These are phyloP conservation scores for Trachymyrmex cornetzi DNA, from an alignment of 1,140 invertebrate genomes.

Conservation along the genomic window DNA sequence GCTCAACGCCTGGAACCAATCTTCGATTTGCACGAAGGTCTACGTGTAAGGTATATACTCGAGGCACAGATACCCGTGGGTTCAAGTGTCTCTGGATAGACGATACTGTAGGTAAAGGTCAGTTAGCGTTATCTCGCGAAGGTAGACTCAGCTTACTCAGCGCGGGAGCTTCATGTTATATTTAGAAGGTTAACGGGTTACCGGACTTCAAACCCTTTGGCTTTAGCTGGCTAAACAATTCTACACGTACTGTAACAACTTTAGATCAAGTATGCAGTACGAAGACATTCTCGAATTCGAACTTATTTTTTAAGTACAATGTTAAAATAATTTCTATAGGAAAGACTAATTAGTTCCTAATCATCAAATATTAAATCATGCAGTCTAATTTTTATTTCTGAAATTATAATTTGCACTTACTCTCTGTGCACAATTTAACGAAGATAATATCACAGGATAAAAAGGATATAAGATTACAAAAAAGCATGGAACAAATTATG, in stretches of 20 bases:
- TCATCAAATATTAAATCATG: neutral
- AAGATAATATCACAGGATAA: slow-evolving; percentile 20
- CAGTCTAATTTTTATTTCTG: neutral
- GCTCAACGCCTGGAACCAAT: slow-evolving; percentile 78
- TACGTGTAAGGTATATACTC: slow-evolving; percentile 36
- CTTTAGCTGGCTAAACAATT: neutral
- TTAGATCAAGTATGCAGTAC: too few relatives aligned
- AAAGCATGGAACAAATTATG: slow-evolving; percentile 1
- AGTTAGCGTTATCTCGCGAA: slow-evolving; percentile 60
- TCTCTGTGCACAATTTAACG: slow-evolving; percentile 2
- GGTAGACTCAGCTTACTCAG: neutral
- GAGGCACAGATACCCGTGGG: slow-evolving; percentile 9
- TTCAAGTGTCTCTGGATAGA: slow-evolving; percentile 55
- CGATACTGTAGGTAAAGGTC: slow-evolving; percentile 66
- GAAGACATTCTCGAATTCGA: neutral
- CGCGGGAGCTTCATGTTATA: neutral
- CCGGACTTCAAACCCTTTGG: neutral
- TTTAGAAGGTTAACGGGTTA: slow-evolving; percentile 55
- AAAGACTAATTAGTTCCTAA: neutral
- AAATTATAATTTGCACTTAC: neutral
- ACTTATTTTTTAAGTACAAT: neutral
- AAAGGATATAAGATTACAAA: neutral
- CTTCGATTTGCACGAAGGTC: slow-evolving; percentile 44
- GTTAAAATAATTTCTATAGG: neutral
- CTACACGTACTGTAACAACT: neutral